A percentile compares a stretch with the other conserved stretches of the same genome.
Evolutionary conservation across 2,113 vertebrate species (phyloP).

Genomic region (Sinocyclocheilus maitianheensis): DNA sequence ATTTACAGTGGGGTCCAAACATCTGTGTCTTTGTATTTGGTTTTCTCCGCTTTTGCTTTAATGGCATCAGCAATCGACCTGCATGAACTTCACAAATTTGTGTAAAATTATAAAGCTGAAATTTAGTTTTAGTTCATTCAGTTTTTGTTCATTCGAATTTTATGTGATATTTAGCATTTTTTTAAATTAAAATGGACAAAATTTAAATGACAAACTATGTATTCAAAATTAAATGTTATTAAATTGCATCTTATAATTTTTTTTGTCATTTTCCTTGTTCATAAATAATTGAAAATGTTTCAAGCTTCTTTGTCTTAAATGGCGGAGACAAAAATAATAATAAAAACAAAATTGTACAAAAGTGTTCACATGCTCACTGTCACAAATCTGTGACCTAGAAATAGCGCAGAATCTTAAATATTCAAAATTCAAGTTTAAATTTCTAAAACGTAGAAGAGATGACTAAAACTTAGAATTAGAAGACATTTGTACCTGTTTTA

Average conservation of each 20-base stretch:
- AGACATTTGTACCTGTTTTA: neutral
- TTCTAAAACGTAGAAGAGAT: neutral
- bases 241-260: no score
- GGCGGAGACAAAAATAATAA: no score
- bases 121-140: no score
- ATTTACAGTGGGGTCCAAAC: neutral
- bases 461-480: no score
- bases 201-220: no score
- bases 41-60: neutral
- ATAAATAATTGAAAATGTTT: neutral
- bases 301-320: neutral
- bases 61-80: neutral
- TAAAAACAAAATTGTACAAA: neutral
- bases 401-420: neutral
- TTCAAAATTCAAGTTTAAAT: neutral
- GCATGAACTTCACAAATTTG: neutral
- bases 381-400: neutral
- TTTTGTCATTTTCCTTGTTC: neutral
- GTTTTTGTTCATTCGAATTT: no score
- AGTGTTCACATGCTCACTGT: neutral
- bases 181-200: no score
- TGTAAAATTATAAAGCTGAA: neutral
- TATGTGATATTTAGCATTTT: no score
- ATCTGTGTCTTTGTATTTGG: neutral
- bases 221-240: no score